These are phyloP conservation scores for Diprion similis DNA, from an alignment of 1,140 invertebrate genomes.

Conservation along the genomic window DNA sequence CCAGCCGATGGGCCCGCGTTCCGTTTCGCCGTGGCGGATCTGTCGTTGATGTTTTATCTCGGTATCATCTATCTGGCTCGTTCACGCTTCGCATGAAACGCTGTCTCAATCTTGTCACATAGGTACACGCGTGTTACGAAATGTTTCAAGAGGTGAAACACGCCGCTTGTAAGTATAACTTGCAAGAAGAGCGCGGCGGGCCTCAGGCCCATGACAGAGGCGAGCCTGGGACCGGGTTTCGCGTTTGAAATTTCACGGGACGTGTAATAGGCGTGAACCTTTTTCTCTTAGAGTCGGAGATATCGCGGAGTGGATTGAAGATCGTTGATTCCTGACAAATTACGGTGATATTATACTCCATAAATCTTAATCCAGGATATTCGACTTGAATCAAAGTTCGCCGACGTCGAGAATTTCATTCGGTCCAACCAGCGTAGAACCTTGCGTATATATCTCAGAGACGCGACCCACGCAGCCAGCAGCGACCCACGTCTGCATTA, in stretches of 20 bases:
- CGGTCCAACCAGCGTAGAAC: background rate
- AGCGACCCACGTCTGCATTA: background rate
- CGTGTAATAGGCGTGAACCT: constrained; percentile 25
- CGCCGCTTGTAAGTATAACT: background rate
- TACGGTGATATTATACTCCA: background rate
- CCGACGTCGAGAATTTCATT: background rate
- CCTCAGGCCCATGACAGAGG: background rate
- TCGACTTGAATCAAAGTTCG: background rate
- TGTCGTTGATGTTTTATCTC: constrained; percentile 16
- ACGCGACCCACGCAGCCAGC: background rate
- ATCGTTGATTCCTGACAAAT: background rate
- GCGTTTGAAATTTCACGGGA: constrained; percentile 38
- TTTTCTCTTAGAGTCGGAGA: background rate
- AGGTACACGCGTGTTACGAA: constrained; percentile 13
- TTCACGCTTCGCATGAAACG: constrained; percentile 20
- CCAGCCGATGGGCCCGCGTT: no score
- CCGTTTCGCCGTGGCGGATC: background rate
- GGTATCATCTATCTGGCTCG: constrained; percentile 24
- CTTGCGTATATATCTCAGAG: background rate
- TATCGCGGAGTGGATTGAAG: background rate
- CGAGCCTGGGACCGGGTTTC: constrained; percentile 8
- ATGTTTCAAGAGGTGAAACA: background rate
- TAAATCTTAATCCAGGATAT: background rate
- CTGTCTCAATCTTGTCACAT: constrained; percentile 27
- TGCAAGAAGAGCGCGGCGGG: background rate